Evolutionary conservation across 2,797 vertebrate species (phyloP), one percentile per base, ranked within the genome.

Genomic region (Margarornis squamiger): DNA sequence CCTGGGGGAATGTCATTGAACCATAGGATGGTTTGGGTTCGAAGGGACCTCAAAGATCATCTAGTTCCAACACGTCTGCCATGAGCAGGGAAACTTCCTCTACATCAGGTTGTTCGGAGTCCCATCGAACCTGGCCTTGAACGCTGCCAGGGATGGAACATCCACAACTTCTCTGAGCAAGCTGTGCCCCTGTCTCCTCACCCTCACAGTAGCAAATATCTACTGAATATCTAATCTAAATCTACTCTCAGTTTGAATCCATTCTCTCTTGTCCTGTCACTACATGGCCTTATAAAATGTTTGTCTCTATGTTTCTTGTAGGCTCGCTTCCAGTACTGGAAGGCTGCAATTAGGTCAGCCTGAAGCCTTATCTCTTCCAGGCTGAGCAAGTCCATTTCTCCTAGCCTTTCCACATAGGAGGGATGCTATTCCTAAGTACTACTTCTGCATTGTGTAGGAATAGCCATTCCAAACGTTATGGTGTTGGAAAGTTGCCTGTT

Each of bases 141-240:
- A 45, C 20, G 22, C 21, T 45, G 45, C 45, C 16, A 55, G 19
- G 19, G 30, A 21, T 21, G 32, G 15, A 32, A 21, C 15, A 38
- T 21, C 27, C 19, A 36, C 16, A 75, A 5, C 32, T 38, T 55
- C 5, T 43, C 48, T 49, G 18, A 68, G 62, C 14, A 55, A n/a
- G 6, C 15, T 43, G 15, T 9, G 20, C 48, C 36, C 36, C 32
- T n/a, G 19, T 13, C 36, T 76, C 19, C 21, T 11, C 10, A 43
- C 5, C 13, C 6, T 29, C 22, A 49, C 0, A 0, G 11, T 43
- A n/a, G 55, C 62, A 4, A 62, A 21, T 6, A 18, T 49, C 59
- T 55, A 43, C 36, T 23, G 23, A 16, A 14, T 61, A 36, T 29
- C 18, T 48, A 11, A 55, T 21, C 19, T 55, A 70, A 62, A 70